Evolutionary conservation across 2,113 vertebrate species (phyloP), one percentile per base, ranked within the genome.

Genomic region (Cnemophilus loriae): DNA sequence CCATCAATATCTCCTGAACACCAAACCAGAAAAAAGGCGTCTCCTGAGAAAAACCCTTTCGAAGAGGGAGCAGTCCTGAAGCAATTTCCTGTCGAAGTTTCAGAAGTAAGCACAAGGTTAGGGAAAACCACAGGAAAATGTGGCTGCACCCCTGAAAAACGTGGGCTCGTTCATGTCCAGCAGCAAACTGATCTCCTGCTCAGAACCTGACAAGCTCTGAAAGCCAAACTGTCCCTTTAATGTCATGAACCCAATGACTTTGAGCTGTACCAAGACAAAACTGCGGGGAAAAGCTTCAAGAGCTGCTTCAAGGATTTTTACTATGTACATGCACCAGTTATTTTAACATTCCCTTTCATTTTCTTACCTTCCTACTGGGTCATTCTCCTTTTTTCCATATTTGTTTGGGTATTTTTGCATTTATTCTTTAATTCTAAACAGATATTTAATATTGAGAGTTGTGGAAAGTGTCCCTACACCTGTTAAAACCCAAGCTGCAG

Each of bases 151-250:
- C 26, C n/a, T 49, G 39, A 35, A 60, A 79, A 74, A 8, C 3
- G 1, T 0, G 1, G 7, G 18, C 10, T 87, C 9, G 1, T 24
- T 26, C 12, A 73, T 53, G 65, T 75, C 37, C 67, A 79, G 2
- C 21, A 80, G 24, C n/a, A 87, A 83, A 83, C 27, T 74, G 59
- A 37, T 26, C 46, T 56, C 35, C 70, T 87, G 37, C 27, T 87
- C 55, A 33, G 42, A 27, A 41, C 27, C 33, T 67, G 57, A 67
- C 46, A 75, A 30, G 22, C 53, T 73, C 69, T 30, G 18, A 71
- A 90, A 91, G 30, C 42, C 52, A 78, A 71, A 39, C 11, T 6
- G 5, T 27, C 46, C 37, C 24, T 64, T 76, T n/a, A 24, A 35
- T 7, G 8, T 16, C 56, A 76, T 1, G 2, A 89, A 71, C 13